Base-by-base conservation (phyloP, 1,140 invertebrate species). In the Euglossa dilemma region DNA sequence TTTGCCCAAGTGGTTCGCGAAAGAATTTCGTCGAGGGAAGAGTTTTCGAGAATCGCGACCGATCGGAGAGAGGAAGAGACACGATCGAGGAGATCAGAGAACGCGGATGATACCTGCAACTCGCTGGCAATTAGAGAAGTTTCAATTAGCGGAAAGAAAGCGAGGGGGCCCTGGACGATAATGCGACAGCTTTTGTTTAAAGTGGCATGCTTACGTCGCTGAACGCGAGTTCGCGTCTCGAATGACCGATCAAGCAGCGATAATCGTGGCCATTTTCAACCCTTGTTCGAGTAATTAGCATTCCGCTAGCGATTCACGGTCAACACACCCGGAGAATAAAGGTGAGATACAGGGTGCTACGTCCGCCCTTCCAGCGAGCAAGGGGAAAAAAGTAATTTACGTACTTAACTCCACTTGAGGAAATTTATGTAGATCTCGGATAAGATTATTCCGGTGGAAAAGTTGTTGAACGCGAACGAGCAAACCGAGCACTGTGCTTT, bases 81-180 rank as follows among this genome's bases (percentile, higher is more conserved):
- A 3, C 6, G 20, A 54, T 23, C 45, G 20, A 52, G 20, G 18
- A 59, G 59, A 74, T 57, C 59, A n/a, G 43, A 23, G 9, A 16
- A 47, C 45, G 28, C 23, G n/a, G 8, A 25, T 70, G 79, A 66
- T 81, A 57, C 79, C 20, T 16, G 56, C 18, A 25, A n/a, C 70
- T 66, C 20, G 56, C 11, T 5, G 50, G 47, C 79, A 64, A 75
- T 81, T 75, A 66, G 59, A 28, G 20, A 56, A 54, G 71, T 63
- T 74, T 81, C 72, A 81, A 81, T 81, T 81, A 81, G 52, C 25
- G n/a, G 45, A 72, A 61, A 50, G 54, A 50, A 61, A 80, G 61
- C 7, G 43, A 28, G 43, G n/a, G 23, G 12, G 14, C 57, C 36
- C 11, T n/a, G 23, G 43, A 64, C 47, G 61, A 81, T 81, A 75